Evolutionary conservation across 2,888 invertebrate genomes (phyloP).

Genomic region (Cephus pulcher): DNA sequence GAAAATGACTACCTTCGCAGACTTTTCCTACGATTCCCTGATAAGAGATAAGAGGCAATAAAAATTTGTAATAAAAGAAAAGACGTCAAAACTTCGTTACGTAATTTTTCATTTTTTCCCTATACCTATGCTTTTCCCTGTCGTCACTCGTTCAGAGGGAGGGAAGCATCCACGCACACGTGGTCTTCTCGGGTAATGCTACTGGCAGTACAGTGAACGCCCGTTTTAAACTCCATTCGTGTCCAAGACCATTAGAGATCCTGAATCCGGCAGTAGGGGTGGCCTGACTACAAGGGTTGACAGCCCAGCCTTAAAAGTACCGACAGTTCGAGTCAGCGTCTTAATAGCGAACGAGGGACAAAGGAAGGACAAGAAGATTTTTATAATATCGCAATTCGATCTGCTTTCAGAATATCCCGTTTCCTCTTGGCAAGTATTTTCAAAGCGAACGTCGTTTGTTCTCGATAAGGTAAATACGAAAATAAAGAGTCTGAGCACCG

Average conservation of each 20-base stretch:
- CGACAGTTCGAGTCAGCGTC: background rate
- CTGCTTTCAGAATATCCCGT: background rate
- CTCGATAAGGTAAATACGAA: background rate
- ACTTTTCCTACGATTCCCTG: background rate
- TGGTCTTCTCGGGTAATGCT: background rate
- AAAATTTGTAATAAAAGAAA: background rate
- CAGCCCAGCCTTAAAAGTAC: background rate
- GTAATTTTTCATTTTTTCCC: background rate
- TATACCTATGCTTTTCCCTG: too few relatives aligned
- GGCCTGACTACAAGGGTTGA: background rate
- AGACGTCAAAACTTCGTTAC: background rate
- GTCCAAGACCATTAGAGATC: slow-evolving; percentile 52
- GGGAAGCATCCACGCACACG: background rate
- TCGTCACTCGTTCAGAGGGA: background rate
- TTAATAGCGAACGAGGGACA: background rate
- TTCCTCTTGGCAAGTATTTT: background rate
- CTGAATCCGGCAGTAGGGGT: background rate
- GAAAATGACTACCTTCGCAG: background rate
- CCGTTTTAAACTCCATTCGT: slow-evolving; percentile 38
- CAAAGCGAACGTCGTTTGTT: background rate
- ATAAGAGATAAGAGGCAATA: too few relatives aligned
- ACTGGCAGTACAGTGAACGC: background rate
- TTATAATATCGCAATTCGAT: background rate
- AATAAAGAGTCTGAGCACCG: background rate
- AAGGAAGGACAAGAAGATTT: background rate